These are phyloP conservation scores for Sula dactylatra DNA, from an alignment of 2,113 vertebrate species.

Conservation along the genomic window DNA sequence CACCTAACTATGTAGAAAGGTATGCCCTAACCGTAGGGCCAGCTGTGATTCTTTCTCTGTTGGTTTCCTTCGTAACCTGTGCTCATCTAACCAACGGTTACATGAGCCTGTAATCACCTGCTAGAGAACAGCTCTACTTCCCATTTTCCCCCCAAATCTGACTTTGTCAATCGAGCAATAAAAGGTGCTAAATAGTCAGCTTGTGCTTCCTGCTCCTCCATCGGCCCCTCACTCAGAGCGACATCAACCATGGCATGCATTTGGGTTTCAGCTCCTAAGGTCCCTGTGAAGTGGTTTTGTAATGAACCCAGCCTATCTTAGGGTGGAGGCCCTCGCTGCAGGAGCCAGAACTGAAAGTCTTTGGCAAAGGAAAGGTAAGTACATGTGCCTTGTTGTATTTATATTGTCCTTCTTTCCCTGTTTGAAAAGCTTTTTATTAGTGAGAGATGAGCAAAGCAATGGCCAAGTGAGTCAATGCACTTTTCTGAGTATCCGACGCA, in stretches of 20 bases:
- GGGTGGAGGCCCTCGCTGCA: rapidly evolving
- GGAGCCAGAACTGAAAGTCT: not conserved
- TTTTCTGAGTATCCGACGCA: not conserved
- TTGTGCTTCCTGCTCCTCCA: not conserved
- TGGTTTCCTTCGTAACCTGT: not conserved
- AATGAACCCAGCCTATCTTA: not conserved
- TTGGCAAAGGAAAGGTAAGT: not conserved
- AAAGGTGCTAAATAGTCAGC: not conserved
- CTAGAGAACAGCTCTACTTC: not conserved
- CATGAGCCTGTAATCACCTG: not conserved
- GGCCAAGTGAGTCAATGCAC: not conserved
- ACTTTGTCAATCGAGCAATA: not conserved
- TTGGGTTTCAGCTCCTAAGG: not conserved
- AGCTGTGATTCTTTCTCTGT: not conserved
- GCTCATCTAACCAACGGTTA: not conserved
- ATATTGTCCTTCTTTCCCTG: not conserved
- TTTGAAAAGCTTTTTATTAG: not conserved
- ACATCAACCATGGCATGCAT: rapidly evolving
- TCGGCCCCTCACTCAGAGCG: not conserved
- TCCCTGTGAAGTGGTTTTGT: not conserved
- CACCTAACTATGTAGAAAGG: not conserved
- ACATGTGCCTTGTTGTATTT: rapidly evolving
- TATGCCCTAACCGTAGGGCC: not conserved
- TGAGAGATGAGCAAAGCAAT: rapidly evolving
- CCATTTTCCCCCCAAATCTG: not conserved